A percentile compares a stretch with the other conserved stretches of the same genome.
Conservation (phyloP, 2,888 invertebrate species). For the Cheilosia impressa region DNA sequence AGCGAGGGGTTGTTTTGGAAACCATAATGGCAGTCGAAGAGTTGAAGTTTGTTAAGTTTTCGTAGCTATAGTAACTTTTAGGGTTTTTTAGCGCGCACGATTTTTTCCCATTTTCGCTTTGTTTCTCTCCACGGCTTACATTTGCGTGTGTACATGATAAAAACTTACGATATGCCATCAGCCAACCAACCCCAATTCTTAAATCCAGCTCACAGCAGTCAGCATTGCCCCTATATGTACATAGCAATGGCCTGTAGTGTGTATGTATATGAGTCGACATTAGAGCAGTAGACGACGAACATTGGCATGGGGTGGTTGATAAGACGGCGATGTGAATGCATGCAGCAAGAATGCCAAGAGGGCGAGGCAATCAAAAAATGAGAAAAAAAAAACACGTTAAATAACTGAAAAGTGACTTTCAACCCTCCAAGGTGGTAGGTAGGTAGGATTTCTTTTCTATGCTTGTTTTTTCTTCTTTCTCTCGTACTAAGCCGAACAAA, state of each 20-base stretch:
- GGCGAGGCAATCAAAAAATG: slow-evolving; percentile 73
- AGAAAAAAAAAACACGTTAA: slow-evolving; percentile 39
- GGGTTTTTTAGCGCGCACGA: slow-evolving; percentile 36
- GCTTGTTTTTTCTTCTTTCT: slow-evolving; percentile 18
- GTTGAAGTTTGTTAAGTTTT: slow-evolving; percentile 75
- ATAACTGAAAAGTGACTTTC: slow-evolving; percentile 52
- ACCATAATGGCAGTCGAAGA: slow-evolving; percentile 73
- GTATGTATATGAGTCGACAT: slow-evolving; percentile 23
- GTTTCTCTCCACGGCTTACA: slow-evolving; percentile 49
- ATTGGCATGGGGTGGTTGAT: slow-evolving; percentile 67
- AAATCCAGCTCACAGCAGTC: slow-evolving; percentile 18
- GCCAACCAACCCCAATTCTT: slow-evolving; percentile 61
- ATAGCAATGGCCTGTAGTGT: slow-evolving; percentile 2
- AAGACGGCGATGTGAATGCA: slow-evolving; percentile 62
- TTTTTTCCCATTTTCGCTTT: slow-evolving; percentile 25
- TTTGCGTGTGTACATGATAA: slow-evolving; percentile 66
- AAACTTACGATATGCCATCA: slow-evolving; percentile 55
- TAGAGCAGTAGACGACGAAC: slow-evolving; percentile 39
- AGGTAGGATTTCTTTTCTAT: slow-evolving; percentile 44
- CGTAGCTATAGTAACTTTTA: slow-evolving; percentile 75
- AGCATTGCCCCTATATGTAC: slow-evolving; percentile 16
- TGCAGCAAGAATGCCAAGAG: slow-evolving; percentile 57
- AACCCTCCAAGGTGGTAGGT: slow-evolving; percentile 18
- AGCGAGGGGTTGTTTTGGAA: slow-evolving; percentile 60
- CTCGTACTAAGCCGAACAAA: slow-evolving; percentile 27